These are phyloP conservation scores for Rynchops niger DNA, from an alignment of 2,113 vertebrate genomes.

Conservation along the genomic window DNA sequence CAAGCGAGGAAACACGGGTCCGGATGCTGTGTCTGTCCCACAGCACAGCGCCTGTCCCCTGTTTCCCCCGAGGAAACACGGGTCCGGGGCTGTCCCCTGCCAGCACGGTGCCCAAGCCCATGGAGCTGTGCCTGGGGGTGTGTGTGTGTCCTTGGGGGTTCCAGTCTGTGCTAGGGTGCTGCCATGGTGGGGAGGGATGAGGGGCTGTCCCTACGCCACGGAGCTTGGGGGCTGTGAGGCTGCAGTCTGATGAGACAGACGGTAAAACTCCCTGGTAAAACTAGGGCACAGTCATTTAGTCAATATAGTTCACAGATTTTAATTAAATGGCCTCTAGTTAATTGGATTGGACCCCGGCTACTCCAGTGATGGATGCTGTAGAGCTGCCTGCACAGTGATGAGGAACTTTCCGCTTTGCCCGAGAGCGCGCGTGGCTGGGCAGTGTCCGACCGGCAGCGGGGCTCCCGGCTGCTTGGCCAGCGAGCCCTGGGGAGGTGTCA, in stretches of 20 bases:
- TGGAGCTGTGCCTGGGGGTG: accelerated
- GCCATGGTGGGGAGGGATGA: neutral
- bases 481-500: no score
- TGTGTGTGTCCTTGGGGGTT: neutral
- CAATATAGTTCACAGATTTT: neutral
- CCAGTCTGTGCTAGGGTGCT: accelerated
- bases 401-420: accelerated
- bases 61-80: accelerated
- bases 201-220: accelerated
- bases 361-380: neutral
- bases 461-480: neutral
- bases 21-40: neutral
- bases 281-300: neutral
- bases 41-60: neutral
- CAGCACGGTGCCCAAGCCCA: neutral
- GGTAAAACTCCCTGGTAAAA: neutral
- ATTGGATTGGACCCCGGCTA: constrained; percentile 1
- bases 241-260: neutral
- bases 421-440: accelerated
- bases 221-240: neutral
- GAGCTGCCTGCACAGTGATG: neutral
- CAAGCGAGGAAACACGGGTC: accelerated
- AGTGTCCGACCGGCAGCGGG: accelerated
- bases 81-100: neutral
- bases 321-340: constrained; percentile 46